Evolutionary conservation across 1,140 invertebrate genomes (phyloP), one percentile per base, ranked within the genome.

Genomic region (Popillia japonica): DNA sequence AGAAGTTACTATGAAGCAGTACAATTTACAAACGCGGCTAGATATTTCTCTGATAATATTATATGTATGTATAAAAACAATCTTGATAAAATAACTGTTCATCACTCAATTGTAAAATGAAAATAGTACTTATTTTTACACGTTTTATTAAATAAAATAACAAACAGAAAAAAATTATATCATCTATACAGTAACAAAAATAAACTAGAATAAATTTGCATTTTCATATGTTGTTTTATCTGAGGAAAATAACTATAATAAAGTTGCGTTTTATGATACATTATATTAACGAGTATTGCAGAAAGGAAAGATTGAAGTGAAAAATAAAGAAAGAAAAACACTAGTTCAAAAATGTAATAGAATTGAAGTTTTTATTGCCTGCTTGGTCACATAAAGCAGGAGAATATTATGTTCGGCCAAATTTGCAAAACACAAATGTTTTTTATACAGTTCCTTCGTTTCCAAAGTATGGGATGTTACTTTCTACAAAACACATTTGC

Each of bases 141-240:
- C 10, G 23, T 76, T 76, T 48, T 76, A 44, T 76, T 76, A 76
- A 44, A 48, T 27, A 76, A 76, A 76, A 76, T 76, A 76, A 48
- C 44, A 76, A 74, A 40, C 34, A 74, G 41, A 74, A 74, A 74
- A 40, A 44, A 76, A 27, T 76, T 76, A 76, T 40, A 76, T 76
- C 75, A 76, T 76, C 44, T 76, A 76, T 76, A 76, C 75, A 76
- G 75, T 76, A 76, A 76, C 75, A 76, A 76, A 76, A 76, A 76
- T 76, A 76, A 76, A 55, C 75, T 76, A 44, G 72, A 40, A 44
- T 74, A 74, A 42, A 48, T 76, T 48, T 76, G 41, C 23, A 76
- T 44, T 55, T 17, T 34, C 27, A 2, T 42, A 55, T 76, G 17
- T 76, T 55, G 9, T 48, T 55, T 27, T 11, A 40, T 41, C 72